Evolutionary conservation across 2,888 invertebrate species (phyloP).

Genomic region (Polydrusus cervinus): DNA sequence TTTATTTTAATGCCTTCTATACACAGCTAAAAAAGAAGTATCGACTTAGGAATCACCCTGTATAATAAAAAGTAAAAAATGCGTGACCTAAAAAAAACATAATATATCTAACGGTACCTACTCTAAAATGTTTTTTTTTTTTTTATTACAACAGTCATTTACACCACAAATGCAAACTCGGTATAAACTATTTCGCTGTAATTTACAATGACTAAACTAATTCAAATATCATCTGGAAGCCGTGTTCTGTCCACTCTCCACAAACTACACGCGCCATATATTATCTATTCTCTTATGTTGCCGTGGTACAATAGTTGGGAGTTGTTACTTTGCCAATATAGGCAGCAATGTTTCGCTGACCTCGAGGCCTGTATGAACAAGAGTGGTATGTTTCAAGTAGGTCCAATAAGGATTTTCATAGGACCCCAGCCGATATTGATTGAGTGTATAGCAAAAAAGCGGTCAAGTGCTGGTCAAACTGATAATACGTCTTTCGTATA

Average conservation of each 20-base stretch:
- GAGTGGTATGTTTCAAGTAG: constrained; percentile 2
- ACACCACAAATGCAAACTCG: no score
- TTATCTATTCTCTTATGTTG: constrained; percentile 47
- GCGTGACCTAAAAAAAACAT: no score
- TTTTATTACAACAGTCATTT: no score
- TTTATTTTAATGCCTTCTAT: no score
- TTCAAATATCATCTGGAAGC: constrained; percentile 42
- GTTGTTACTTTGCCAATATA: constrained; percentile 44
- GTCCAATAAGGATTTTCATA: constrained; percentile 21
- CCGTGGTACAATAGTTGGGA: constrained; percentile 30
- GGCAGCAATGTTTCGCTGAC: constrained; percentile 34
- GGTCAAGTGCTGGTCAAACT: no score
- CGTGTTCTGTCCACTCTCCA: constrained; percentile 35
- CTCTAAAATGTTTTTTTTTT: no score
- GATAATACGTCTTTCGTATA: no score
- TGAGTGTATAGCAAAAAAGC: neutral
- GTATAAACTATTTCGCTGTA: constrained; percentile 26
- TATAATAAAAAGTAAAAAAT: no score
- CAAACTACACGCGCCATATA: constrained; percentile 37
- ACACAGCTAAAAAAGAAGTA: no score
- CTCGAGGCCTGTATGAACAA: constrained; percentile 12
- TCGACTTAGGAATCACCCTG: no score
- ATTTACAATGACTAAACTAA: constrained; percentile 14
- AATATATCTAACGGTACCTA: no score
- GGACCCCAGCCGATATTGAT: neutral